A percentile compares a stretch with the other conserved stretches of the same genome.
Evolutionary conservation across 2,113 vertebrate genomes (phyloP).

Genomic region (Trachemys scripta): DNA sequence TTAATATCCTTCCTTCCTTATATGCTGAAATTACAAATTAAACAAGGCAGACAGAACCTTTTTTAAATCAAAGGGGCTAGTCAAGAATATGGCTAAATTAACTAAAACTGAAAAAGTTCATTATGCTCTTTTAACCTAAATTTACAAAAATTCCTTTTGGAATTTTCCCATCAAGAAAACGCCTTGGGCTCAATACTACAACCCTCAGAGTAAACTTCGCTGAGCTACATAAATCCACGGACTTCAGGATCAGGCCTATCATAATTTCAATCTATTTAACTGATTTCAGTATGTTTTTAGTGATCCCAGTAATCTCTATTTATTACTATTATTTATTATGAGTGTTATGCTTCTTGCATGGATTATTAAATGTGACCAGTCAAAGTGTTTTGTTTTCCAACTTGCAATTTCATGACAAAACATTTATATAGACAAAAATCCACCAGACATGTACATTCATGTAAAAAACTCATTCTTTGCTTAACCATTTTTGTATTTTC

Average conservation of each 20-base stretch:
- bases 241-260: neutral
- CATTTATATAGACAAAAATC: neutral
- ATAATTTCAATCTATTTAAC: constrained; percentile 40
- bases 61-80: neutral
- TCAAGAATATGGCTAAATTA: neutral
- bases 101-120: neutral
- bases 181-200: neutral
- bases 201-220: neutral
- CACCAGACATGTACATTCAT: neutral
- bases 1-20: neutral
- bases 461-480: constrained; percentile 18
- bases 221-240: neutral
- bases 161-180: neutral
- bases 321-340: constrained; percentile 23
- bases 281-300: constrained; percentile 25
- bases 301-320: neutral
- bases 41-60: neutral
- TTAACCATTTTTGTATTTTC: constrained; percentile 55
- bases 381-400: neutral
- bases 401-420: neutral
- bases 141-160: neutral
- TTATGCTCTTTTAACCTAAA: neutral
- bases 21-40: neutral
- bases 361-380: constrained; percentile 1
- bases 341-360: constrained; percentile 25